phyloP scores from a whole-genome alignment of 2,113 vertebrate species.

The Guaruba guarouba region DNA sequence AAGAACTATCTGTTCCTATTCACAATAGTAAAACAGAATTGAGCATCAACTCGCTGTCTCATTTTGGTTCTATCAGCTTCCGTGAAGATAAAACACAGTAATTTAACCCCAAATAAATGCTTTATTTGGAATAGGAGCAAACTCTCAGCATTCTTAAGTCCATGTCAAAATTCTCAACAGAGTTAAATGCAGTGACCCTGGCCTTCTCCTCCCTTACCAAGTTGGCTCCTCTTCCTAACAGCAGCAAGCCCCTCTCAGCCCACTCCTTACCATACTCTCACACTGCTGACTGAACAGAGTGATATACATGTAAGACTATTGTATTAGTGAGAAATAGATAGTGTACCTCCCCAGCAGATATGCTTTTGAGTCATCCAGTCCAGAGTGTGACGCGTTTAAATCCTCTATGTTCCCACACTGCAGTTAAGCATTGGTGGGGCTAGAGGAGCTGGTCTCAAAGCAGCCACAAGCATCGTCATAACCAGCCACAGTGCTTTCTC shows the following conservation, averaged over 20 bases:
- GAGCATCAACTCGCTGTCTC: background rate
- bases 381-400: background rate
- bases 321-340: background rate
- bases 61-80: background rate
- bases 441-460: background rate
- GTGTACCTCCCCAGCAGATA: background rate
- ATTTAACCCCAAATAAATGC: background rate
- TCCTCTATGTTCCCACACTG: accelerated
- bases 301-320: background rate
- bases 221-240: background rate
- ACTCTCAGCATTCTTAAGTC: background rate
- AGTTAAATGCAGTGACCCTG: background rate
- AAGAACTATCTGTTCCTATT: background rate
- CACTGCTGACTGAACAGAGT: accelerated
- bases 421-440: accelerated
- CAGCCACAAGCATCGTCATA: background rate
- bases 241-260: background rate
- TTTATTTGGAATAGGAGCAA: background rate
- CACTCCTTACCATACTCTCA: background rate
- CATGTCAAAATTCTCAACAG: background rate
- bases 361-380: background rate
- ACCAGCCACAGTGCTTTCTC: background rate
- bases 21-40: background rate
- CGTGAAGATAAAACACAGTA: background rate
- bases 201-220: background rate